Percentiles rank a stretch among this genome's conserved stretches.
Evolutionary conservation across 2,797 vertebrate genomes (phyloP).

Genomic region (Pseudomugil tenellus): DNA sequence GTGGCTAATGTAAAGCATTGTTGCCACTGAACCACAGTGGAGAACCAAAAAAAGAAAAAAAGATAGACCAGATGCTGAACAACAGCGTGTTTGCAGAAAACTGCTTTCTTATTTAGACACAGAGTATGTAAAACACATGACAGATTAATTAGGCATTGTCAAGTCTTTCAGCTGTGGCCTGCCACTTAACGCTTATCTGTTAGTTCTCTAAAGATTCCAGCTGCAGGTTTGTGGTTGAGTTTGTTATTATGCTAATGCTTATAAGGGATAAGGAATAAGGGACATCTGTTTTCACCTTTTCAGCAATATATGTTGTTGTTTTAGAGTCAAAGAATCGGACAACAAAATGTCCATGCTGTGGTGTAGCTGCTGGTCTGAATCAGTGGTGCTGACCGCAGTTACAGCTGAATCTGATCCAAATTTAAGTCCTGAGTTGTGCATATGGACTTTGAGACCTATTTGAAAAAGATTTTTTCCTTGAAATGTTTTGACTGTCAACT

Average conservation of each 20-base stretch:
- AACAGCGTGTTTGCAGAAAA: conserved; percentile 73
- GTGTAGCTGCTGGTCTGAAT: neutral
- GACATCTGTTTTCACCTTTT: neutral
- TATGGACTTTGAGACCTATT: too few relatives aligned
- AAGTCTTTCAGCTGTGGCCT: conserved; percentile 64
- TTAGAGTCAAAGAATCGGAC: neutral
- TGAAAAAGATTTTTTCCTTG: too few relatives aligned
- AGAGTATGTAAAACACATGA: conserved; percentile 68
- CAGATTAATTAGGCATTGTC: conserved; percentile 81
- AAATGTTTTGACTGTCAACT: too few relatives aligned
- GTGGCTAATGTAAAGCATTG: conserved; percentile 60
- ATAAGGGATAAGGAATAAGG: too few relatives aligned
- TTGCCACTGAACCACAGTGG: conserved; percentile 49
- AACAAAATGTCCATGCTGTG: neutral
- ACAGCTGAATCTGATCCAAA: neutral
- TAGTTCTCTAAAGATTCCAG: conserved; percentile 43
- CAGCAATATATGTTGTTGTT: neutral
- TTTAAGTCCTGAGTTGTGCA: neutral
- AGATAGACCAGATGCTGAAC: conserved; percentile 67
- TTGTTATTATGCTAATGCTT: conserved; percentile 38
- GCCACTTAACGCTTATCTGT: conserved; percentile 54
- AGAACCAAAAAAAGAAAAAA: conserved; percentile 61
- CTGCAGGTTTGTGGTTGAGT: conserved; percentile 58
- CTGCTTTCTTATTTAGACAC: conserved; percentile 80
- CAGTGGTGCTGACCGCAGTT: neutral